phyloP scores from a whole-genome alignment of 2,888 invertebrate species.

The Cephalotes varians region DNA sequence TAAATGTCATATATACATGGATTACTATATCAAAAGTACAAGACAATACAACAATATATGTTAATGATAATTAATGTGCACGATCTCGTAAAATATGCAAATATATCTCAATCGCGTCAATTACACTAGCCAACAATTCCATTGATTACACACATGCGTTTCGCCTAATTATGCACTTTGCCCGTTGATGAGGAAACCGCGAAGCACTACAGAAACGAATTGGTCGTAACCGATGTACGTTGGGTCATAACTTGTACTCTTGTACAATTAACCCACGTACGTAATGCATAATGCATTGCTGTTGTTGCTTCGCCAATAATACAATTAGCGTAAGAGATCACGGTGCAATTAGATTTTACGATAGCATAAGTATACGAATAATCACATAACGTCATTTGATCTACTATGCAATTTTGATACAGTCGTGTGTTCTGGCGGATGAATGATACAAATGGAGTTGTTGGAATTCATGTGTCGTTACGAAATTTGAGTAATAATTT shows the following conservation, averaged over 20 bases:
- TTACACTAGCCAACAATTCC: constrained; percentile 61
- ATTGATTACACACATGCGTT: constrained; percentile 60
- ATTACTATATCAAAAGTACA: background rate
- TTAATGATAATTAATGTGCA: constrained; percentile 28
- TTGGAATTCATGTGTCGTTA: background rate
- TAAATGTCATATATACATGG: background rate
- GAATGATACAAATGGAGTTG: background rate
- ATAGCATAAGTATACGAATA: constrained; percentile 14
- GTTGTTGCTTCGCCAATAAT: constrained; percentile 58
- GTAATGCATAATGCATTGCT: constrained; percentile 46
- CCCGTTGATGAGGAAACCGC: constrained; percentile 59
- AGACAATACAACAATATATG: constrained; percentile 1
- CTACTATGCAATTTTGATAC: background rate
- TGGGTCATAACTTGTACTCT: constrained; percentile 59
- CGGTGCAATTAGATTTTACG: constrained; percentile 42
- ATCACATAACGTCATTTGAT: background rate
- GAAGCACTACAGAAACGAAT: constrained; percentile 60
- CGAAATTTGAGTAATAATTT: background rate
- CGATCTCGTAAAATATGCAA: constrained; percentile 37
- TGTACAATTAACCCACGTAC: constrained; percentile 54
- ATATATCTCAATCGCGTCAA: constrained; percentile 62
- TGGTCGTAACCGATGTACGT: constrained; percentile 54
- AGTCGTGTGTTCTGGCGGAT: background rate
- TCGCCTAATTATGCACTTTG: constrained; percentile 66
- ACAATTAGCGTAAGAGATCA: constrained; percentile 67